These are phyloP conservation scores for Plestiodon gilberti DNA, from an alignment of 2,113 vertebrate species.

Conservation along the genomic window DNA sequence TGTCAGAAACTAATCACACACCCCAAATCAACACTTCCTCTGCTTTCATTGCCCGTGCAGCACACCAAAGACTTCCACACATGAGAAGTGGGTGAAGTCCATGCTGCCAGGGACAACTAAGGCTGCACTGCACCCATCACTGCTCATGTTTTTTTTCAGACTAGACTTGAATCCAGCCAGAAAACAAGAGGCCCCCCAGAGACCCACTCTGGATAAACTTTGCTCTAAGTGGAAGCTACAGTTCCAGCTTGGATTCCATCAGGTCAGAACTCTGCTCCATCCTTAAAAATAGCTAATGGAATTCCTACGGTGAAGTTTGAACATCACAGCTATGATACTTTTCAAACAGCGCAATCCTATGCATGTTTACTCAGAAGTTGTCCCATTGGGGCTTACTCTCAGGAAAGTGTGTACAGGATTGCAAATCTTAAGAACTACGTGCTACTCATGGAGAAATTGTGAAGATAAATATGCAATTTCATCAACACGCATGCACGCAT, in stretches of 20 bases:
- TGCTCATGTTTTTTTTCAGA: background rate
- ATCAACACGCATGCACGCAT: background rate
- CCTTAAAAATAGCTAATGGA: background rate
- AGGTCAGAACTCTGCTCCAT: background rate
- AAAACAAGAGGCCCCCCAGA: background rate
- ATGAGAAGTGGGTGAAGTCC: background rate
- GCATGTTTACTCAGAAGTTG: no score
- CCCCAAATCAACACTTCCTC: background rate
- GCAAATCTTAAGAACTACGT: background rate
- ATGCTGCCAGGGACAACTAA: background rate
- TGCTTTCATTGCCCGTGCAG: no score
- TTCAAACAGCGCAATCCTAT: background rate
- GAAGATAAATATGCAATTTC: no score
- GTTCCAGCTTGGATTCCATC: no score
- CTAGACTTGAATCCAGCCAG: no score
- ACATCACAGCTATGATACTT: no score
- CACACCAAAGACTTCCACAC: background rate
- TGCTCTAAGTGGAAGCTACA: background rate
- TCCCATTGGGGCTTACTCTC: no score
- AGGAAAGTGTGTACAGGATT: background rate
- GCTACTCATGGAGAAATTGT: background rate
- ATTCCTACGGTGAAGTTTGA: background rate
- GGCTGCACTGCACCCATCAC: background rate
- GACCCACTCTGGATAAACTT: background rate
- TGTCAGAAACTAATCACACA: background rate